phyloP scores from a whole-genome alignment of 2,888 invertebrate species.

The Argynnis bischoffii region DNA sequence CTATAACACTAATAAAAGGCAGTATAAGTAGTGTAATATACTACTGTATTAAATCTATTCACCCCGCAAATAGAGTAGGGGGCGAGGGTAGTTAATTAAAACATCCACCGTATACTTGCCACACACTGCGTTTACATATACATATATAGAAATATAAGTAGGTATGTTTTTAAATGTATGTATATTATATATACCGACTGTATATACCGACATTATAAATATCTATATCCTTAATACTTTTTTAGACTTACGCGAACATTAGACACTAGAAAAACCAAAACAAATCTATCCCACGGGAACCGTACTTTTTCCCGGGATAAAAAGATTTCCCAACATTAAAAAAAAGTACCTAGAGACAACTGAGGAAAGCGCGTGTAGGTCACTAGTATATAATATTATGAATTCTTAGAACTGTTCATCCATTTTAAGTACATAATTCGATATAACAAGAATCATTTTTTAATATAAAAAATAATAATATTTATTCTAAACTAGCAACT shows the following conservation, averaged over 20 bases:
- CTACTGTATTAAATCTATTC: slow-evolving; percentile 9
- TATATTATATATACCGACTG: not conserved
- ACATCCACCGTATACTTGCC: not conserved
- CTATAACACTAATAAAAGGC: slow-evolving; percentile 4
- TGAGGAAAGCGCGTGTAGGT: no score
- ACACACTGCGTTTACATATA: not conserved
- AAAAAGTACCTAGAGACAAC: no score
- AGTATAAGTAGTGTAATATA: not conserved
- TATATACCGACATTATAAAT: not conserved
- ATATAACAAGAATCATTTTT: no score
- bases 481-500: no score
- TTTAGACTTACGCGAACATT: not conserved
- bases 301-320: no score
- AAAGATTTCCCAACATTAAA: no score
- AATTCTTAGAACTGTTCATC: no score
- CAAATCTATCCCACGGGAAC: no score
- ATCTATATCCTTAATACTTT: not conserved
- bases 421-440: no score
- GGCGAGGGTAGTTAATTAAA: slow-evolving; percentile 10
- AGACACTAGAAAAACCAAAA: no score
- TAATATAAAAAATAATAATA: no score
- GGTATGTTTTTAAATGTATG: not conserved
- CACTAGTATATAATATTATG: no score
- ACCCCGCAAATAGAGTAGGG: slow-evolving; percentile 13
- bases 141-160: not conserved